phyloP scores from a whole-genome alignment of 2,113 vertebrate genomes.

The Climacteris rufus region DNA sequence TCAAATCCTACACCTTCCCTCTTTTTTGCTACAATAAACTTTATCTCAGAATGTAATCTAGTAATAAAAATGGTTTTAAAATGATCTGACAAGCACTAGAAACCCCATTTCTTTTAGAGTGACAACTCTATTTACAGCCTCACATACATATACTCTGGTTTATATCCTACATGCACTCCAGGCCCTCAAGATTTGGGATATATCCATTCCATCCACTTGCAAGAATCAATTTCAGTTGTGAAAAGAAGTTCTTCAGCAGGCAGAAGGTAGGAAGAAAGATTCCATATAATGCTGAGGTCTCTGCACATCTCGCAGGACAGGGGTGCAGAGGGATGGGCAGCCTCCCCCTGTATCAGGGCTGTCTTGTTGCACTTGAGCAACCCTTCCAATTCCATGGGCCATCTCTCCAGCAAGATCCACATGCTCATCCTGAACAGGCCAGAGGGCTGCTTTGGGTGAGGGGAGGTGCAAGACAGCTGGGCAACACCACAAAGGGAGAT shows the following conservation, averaged over 20 bases:
- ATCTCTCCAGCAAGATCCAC: not conserved
- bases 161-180: not conserved
- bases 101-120: slow-evolving; percentile 27
- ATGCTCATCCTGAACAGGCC: not conserved
- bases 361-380: not conserved
- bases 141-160: not conserved
- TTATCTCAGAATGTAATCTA: slow-evolving; percentile 58
- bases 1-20: slow-evolving; percentile 26
- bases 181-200: slow-evolving; percentile 9
- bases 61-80: slow-evolving; percentile 63
- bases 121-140: slow-evolving; percentile 55
- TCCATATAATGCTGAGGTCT: not conserved
- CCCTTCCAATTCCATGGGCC: not conserved
- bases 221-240: not conserved
- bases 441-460: not conserved
- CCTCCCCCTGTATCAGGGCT: accelerated
- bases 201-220: not conserved
- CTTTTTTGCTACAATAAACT: slow-evolving; percentile 48
- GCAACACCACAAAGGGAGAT: not conserved
- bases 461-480: not conserved
- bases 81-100: slow-evolving; percentile 49
- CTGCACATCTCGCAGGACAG: not conserved
- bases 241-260: not conserved
- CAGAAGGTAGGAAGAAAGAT: not conserved
- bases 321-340: accelerated